Base-by-base conservation (phyloP, 2,797 vertebrate species). In the Chaenodraco wilsoni region DNA sequence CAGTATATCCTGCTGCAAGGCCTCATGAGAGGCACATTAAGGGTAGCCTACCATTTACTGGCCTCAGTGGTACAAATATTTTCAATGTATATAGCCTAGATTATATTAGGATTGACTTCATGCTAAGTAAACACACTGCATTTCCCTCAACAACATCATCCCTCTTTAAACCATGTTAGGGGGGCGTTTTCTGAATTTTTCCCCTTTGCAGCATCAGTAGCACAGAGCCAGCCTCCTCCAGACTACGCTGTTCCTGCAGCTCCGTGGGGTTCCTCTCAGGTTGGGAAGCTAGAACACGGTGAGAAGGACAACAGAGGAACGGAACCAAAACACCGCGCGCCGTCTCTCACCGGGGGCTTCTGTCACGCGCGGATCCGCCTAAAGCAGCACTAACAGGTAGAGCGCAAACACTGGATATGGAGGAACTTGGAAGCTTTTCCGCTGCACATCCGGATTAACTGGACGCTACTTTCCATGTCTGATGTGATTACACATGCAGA, bases 141-240 rank as follows among this genome's bases (percentile, higher is more conserved):
- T 76, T 65, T 16, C 45, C 72, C 52, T 61, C 46, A 7, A 15
- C 17, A 65, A 33, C 68, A 51, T 45, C 58, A 41, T 40, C 61
- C 52, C 61, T 48, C 9, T 52, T 74, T 74, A 56, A 80, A 75
- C 75, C 84, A 80, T 83, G 79, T 69, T 78, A 60, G 58, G 84
- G 84, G 87, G 88, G 87, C 85, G 84, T 87, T 90, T 86, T 81
- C 67, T 88, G 84, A 88, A 90, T 93, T 93, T 92, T 90, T 87
- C 69, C 91, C 90, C 91, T 90, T 84, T 75, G 88, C 91, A 93
- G 92, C 90, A 92, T 92, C 93, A 90, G 90, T 88, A 93, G 92
- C 81, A 80, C 74, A 87, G 90, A 92, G 85, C 88, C 92, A 84
- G 91, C 93, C 93, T 91, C 90, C 91, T 68, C 71, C 87, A 88